These are phyloP conservation scores for Pseudochromis fuscus DNA, from an alignment of 2,797 vertebrate species.

Conservation along the genomic window DNA sequence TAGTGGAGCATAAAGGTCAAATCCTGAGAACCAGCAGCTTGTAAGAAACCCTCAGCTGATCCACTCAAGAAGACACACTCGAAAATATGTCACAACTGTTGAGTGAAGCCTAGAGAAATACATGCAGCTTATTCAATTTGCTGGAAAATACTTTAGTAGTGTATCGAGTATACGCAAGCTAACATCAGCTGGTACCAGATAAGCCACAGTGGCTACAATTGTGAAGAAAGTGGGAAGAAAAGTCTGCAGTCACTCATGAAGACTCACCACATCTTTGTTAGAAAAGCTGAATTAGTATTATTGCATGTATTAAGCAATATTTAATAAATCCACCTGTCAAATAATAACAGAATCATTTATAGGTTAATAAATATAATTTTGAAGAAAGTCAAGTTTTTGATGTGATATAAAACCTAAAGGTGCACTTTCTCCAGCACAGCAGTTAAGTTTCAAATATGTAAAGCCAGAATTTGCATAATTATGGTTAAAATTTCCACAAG, in stretches of 20 bases:
- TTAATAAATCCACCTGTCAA: background rate
- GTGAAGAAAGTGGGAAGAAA: background rate
- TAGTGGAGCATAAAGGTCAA: background rate
- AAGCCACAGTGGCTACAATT: background rate
- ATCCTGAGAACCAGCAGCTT: background rate
- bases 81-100: background rate
- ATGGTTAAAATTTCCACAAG: background rate
- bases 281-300: background rate
- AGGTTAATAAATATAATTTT: too few species aligned
- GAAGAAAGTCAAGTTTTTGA: background rate
- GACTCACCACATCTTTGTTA: background rate
- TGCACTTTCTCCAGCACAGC: too few species aligned
- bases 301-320: background rate
- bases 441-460: background rate
- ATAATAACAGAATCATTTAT: background rate
- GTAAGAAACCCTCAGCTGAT: slow-evolving; percentile 4
- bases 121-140: slow-evolving; percentile 7
- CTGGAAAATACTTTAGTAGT: slow-evolving; percentile 5
- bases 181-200: slow-evolving; percentile 35
- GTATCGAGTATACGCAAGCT: slow-evolving; percentile 26
- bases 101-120: slow-evolving; percentile 4
- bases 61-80: background rate
- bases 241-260: background rate
- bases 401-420: background rate
- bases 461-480: background rate